A percentile compares a stretch with the other conserved stretches of the same genome.
Evolutionary conservation across 2,797 vertebrate genomes (phyloP).

Genomic region (Ambastaia sidthimunki): DNA sequence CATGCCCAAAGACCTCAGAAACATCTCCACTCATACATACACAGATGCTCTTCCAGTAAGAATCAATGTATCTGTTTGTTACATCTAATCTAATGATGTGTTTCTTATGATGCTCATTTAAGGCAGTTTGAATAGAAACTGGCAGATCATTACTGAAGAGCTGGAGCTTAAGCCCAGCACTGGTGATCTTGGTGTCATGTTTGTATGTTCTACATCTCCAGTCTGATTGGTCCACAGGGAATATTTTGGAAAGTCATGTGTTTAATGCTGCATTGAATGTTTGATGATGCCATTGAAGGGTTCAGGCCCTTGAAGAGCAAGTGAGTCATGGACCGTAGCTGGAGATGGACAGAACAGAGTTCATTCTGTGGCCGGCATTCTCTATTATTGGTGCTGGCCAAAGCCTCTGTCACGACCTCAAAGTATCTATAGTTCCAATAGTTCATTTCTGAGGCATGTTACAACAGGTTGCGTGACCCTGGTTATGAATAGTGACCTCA

Average conservation of each 20-base stretch:
- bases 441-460: conserved; percentile 62
- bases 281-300: not conserved
- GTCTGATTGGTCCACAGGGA: no score
- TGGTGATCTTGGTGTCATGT: not conserved
- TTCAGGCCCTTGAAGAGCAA: conserved; percentile 27
- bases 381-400: conserved; percentile 66
- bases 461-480: conserved; percentile 69
- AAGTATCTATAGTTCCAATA: conserved; percentile 75
- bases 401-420: conserved; percentile 64
- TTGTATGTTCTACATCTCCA: not conserved
- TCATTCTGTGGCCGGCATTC: conserved; percentile 41
- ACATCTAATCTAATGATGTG: not conserved
- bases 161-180: no score
- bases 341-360: conserved; percentile 17
- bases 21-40: conserved; percentile 20
- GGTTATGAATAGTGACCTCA: conserved; percentile 68
- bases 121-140: no score
- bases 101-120: not conserved
- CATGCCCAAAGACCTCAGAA: conserved; percentile 34
- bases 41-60: not conserved
- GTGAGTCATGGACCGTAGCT: conserved; percentile 27
- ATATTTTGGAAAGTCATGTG: no score
- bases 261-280: no score
- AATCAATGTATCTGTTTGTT: not conserved
- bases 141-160: no score